Conservation (phyloP, 35 echinoderm and acorn worm genomes). For the Apostichopus californicus region DNA sequence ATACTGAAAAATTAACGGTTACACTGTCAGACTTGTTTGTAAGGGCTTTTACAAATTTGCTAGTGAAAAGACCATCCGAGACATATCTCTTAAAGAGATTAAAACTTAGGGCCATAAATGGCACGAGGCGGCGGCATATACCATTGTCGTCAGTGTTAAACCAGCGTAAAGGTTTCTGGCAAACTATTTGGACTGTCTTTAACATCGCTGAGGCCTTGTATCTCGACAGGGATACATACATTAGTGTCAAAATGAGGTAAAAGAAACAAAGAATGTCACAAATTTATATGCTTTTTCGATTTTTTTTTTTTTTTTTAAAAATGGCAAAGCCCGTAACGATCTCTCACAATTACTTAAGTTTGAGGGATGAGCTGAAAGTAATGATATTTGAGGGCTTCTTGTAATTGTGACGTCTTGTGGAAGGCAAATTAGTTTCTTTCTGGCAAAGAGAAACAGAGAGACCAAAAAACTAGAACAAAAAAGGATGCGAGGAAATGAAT, state of each 20-base stretch:
- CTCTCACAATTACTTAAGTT: background rate
- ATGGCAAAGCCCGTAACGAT: background rate
- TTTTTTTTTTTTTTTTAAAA: background rate
- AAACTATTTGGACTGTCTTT: background rate
- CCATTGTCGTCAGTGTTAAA: background rate
- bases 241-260: background rate
- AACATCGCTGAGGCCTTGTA: background rate
- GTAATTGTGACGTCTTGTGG: background rate
- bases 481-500: too few species aligned
- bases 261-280: background rate
- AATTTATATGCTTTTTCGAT: background rate
- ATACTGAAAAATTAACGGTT: background rate
- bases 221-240: background rate
- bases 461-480: too few species aligned
- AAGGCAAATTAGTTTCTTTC: too few species aligned
- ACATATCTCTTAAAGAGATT: background rate
- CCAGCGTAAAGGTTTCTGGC: background rate
- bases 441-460: too few species aligned
- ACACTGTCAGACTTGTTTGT: background rate
- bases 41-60: background rate
- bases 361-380: background rate
- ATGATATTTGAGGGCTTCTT: background rate
- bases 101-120: background rate
- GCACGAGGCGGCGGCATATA: background rate
- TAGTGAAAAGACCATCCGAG: background rate